Conservation (phyloP, 35 echinoderm and acorn worm genomes). For the Heliocidaris erythrogramma region DNA sequence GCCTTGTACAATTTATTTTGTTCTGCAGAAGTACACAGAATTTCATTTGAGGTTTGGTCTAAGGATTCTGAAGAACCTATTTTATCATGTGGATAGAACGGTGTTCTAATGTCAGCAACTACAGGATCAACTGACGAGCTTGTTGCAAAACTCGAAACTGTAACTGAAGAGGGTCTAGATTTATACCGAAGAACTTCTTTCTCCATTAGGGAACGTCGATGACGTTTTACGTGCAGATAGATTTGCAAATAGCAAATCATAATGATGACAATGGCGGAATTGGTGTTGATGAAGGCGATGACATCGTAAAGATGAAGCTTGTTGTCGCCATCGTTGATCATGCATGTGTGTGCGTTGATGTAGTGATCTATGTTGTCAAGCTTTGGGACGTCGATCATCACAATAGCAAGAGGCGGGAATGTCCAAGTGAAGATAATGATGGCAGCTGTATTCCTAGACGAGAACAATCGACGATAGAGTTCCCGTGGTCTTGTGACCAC, state of each 20-base stretch:
- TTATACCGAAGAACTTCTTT: background rate
- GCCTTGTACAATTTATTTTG: too few relatives aligned
- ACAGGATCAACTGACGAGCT: background rate
- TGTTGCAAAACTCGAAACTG: background rate
- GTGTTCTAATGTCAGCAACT: background rate
- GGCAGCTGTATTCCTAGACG: background rate
- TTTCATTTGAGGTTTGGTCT: background rate
- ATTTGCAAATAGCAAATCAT: slow-evolving; percentile 23
- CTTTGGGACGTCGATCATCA: slow-evolving; percentile 24
- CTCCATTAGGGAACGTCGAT: background rate
- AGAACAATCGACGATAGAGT: slow-evolving; percentile 5
- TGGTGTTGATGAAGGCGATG: slow-evolving; percentile 37
- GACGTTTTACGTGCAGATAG: slow-evolving; percentile 5
- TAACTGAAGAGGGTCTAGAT: background rate
- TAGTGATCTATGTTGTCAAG: slow-evolving; percentile 24
- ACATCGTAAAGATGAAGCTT: slow-evolving; percentile 29
- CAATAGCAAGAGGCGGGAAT: slow-evolving; percentile 31
- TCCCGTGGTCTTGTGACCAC: background rate
- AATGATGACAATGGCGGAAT: background rate
- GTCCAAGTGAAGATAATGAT: slow-evolving; percentile 28
- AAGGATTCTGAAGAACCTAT: background rate
- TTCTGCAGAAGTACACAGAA: background rate
- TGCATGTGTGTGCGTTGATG: slow-evolving; percentile 40
- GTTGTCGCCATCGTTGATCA: background rate
- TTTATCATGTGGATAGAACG: background rate